Evolutionary conservation across 2,888 invertebrate genomes (phyloP).

Genomic region (Drosophila histrio): DNA sequence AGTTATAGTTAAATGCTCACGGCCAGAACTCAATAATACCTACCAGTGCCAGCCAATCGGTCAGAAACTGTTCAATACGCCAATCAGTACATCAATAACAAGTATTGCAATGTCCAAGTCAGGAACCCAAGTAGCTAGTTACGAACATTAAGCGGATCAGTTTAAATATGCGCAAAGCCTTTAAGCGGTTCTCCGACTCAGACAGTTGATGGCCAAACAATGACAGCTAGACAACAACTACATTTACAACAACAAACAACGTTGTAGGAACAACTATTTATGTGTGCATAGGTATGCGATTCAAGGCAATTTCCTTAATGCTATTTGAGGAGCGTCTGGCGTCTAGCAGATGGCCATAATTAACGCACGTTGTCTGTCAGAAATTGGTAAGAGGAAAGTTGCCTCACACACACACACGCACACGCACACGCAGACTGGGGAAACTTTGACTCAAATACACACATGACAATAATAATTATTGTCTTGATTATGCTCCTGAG

Average conservation of each 20-base stretch:
- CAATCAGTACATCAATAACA: conserved; percentile 48
- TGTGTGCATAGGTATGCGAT: conserved; percentile 67
- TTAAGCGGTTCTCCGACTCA: conserved; percentile 61
- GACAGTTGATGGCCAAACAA: conserved; percentile 64
- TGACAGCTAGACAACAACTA: conserved; percentile 33
- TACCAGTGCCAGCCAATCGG: conserved; percentile 1
- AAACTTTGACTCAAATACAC: conserved; percentile 54
- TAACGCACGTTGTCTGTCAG: conserved; percentile 74
- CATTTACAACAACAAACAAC: not conserved
- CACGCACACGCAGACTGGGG: conserved; percentile 1
- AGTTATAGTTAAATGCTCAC: not conserved
- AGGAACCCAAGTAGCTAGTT: conserved; percentile 22
- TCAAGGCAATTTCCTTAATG: conserved; percentile 75
- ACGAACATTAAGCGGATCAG: conserved; percentile 45
- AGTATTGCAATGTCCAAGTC: conserved; percentile 13
- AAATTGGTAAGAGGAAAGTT: conserved; percentile 27
- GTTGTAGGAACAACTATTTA: conserved; percentile 50
- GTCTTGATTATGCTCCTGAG: conserved; percentile 77
- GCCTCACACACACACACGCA: conserved; percentile 14
- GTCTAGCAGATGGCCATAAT: conserved; percentile 73
- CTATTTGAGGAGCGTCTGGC: conserved; percentile 65
- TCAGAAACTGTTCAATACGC: conserved; percentile 32
- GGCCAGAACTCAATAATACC: not conserved
- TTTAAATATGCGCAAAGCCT: conserved; percentile 69
- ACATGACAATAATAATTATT: conserved; percentile 79